A percentile compares a stretch with the other conserved stretches of the same genome.
Conservation (phyloP, 2,113 vertebrate species). For the Carassius gibelio region DNA sequence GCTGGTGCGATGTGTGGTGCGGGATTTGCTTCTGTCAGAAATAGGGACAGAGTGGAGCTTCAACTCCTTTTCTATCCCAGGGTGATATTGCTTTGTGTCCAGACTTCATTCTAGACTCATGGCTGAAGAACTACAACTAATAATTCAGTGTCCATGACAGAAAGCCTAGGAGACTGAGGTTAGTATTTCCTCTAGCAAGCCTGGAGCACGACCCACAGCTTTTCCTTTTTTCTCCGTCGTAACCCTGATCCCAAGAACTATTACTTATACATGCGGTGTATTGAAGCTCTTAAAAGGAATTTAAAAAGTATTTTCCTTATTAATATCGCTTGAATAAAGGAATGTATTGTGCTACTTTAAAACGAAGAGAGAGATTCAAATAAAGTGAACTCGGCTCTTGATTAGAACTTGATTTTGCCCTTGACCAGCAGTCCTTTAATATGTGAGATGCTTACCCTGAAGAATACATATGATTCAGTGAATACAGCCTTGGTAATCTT, state of each 20-base stretch:
- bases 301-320: neutral
- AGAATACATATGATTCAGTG: neutral
- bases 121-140: constrained; percentile 14
- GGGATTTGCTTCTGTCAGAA: constrained; percentile 12
- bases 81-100: neutral
- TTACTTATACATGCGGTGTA: neutral
- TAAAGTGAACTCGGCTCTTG: constrained; percentile 2
- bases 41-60: constrained; percentile 4
- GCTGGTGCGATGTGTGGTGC: neutral
- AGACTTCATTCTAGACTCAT: constrained; percentile 7
- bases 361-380: neutral
- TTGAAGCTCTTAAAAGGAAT: constrained; percentile 2
- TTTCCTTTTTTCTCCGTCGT: constrained; percentile 3
- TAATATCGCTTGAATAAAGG: neutral
- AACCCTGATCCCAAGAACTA: neutral
- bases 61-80: neutral
- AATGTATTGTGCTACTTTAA: neutral
- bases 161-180: constrained; percentile 9
- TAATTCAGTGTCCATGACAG: constrained; percentile 7
- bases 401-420: constrained; percentile 4
- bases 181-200: constrained; percentile 13
- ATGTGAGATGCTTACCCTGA: constrained; percentile 4
- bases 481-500: neutral
- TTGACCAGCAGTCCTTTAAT: neutral
- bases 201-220: constrained; percentile 18